phyloP scores from a whole-genome alignment of 1,140 invertebrate species.

The Dreissena polymorpha region DNA sequence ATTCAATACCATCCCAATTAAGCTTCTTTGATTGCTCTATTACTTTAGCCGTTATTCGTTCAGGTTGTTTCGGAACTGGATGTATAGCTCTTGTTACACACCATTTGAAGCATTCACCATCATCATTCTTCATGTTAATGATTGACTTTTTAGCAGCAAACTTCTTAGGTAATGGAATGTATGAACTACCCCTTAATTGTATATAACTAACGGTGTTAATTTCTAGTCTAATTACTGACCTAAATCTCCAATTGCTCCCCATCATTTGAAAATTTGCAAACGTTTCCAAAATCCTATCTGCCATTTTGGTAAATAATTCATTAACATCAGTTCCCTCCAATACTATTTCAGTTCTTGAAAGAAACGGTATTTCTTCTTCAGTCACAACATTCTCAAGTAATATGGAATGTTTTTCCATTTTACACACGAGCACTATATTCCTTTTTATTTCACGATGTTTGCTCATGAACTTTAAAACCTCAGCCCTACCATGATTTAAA shows the following conservation, averaged over 20 bases:
- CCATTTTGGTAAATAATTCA: no score
- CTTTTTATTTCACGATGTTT: no score
- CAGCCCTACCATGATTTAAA: no score
- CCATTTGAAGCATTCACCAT: not conserved
- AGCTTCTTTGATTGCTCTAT: not conserved
- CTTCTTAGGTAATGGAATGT: not conserved
- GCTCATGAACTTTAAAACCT: no score
- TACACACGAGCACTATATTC: no score
- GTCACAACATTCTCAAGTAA: no score
- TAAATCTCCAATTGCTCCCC: constrained; percentile 14
- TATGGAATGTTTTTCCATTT: no score
- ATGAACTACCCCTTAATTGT: not conserved
- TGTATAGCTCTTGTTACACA: not conserved
- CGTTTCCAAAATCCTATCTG: not conserved
- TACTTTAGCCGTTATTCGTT: not conserved
- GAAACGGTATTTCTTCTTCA: no score
- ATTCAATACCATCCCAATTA: not conserved
- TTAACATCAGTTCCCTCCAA: no score
- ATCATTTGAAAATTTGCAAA: not conserved
- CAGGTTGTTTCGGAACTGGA: not conserved
- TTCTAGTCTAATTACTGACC: not conserved
- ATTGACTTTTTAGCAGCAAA: not conserved
- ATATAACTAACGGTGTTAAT: not conserved
- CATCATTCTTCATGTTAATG: constrained; percentile 9
- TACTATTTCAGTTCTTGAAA: no score